phyloP scores from a whole-genome alignment of 2,888 invertebrate species.

The Gibbula magus region DNA sequence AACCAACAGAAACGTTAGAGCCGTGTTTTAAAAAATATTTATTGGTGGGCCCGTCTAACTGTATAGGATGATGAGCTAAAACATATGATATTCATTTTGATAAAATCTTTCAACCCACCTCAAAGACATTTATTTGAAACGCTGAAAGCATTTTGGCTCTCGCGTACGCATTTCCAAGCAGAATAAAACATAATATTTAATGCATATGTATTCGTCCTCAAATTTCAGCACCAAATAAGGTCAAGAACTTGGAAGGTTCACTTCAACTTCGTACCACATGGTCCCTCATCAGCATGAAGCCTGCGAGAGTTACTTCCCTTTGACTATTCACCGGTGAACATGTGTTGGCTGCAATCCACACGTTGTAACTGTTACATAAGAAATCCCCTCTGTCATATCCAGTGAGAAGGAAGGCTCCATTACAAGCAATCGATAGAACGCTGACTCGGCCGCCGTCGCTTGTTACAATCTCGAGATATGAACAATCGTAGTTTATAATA shows the following conservation, averaged over 20 bases:
- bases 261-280: neutral
- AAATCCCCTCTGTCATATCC: neutral
- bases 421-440: neutral
- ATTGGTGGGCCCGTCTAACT: neutral
- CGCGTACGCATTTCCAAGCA: neutral
- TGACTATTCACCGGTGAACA: neutral
- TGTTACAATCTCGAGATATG: neutral
- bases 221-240: slow-evolving; percentile 27
- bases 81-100: slow-evolving; percentile 17
- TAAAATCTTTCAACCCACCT: slow-evolving; percentile 6
- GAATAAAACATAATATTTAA: slow-evolving; percentile 24
- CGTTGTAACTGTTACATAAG: neutral
- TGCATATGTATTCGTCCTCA: slow-evolving; percentile 26
- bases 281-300: neutral
- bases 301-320: neutral
- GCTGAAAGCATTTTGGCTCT: neutral
- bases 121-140: neutral
- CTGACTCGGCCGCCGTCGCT: neutral
- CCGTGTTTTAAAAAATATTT: slow-evolving; percentile 3
- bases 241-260: slow-evolving; percentile 5
- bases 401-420: neutral
- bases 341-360: neutral
- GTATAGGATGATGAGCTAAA: neutral
- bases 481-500: neutral
- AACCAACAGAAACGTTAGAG: slow-evolving; percentile 14